Percentiles rank a stretch among this genome's conserved stretches.
These are phyloP conservation scores for Metallyticus violacea DNA, from an alignment of 2,888 invertebrate species.

Conservation along the genomic window DNA sequence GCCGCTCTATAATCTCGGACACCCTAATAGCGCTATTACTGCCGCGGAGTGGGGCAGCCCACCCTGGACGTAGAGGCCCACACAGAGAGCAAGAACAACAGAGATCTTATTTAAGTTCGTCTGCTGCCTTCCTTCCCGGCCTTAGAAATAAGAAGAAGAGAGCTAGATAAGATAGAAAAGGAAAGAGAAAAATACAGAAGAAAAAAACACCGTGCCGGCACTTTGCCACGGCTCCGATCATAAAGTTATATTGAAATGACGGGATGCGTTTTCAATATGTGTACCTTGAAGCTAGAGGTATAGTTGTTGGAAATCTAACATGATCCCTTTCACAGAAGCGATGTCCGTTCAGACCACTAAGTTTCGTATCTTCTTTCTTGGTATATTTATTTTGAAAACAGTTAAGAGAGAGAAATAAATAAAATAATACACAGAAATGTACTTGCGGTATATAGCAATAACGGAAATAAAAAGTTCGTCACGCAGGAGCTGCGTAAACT, in stretches of 20 bases:
- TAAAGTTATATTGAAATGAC: conserved; percentile 18
- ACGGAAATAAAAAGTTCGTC: too few species aligned
- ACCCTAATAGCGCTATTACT: conserved; percentile 32
- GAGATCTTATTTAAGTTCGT: background rate
- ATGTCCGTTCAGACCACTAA: background rate
- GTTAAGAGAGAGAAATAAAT: too few species aligned
- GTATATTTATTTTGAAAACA: too few species aligned
- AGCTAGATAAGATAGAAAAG: background rate
- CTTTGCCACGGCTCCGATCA: background rate
- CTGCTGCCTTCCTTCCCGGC: too few species aligned
- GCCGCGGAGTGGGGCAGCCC: conserved; percentile 9
- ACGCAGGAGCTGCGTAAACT: too few species aligned
- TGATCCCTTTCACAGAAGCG: background rate
- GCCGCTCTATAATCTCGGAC: conserved; percentile 33
- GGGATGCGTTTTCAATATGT: conserved; percentile 9
- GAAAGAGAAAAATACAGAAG: background rate
- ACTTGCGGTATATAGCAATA: too few species aligned
- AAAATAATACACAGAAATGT: too few species aligned
- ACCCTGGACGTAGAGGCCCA: conserved; percentile 25
- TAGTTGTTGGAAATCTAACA: background rate
- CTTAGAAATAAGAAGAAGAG: background rate
- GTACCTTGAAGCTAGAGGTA: background rate
- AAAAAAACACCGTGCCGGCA: background rate
- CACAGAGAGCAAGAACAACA: conserved; percentile 22
- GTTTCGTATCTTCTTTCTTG: too few species aligned